Evolutionary conservation across 2,888 invertebrate genomes (phyloP).

Genomic region (Malthinus flaveolus): DNA sequence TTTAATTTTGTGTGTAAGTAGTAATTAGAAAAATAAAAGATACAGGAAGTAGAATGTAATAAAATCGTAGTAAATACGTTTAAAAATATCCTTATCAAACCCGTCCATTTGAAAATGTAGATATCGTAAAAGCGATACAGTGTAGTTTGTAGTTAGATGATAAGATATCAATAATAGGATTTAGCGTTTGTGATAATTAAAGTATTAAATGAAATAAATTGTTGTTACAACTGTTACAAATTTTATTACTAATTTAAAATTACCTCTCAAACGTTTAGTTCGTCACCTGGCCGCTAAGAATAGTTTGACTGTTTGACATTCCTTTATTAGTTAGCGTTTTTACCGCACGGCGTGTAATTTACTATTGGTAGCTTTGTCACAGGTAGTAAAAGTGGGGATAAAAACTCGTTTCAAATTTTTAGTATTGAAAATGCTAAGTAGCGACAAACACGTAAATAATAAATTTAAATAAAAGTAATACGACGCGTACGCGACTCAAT

Average conservation of each 20-base stretch:
- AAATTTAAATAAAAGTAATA: constrained; percentile 35
- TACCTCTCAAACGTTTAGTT: constrained; percentile 16
- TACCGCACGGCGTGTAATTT: constrained; percentile 27
- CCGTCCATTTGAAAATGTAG: too few relatives aligned
- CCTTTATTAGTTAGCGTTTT: constrained; percentile 25
- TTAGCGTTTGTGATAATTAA: too few relatives aligned
- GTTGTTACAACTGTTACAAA: neutral
- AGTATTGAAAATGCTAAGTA: constrained; percentile 51
- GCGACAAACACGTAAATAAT: constrained; percentile 44
- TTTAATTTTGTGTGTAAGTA: too few relatives aligned
- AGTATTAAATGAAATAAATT: neutral
- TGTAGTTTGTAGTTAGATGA: too few relatives aligned
- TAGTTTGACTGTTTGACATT: constrained; percentile 16
- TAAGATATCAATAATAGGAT: too few relatives aligned
- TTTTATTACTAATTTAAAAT: neutral
- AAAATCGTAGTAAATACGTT: too few relatives aligned
- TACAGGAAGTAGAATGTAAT: too few relatives aligned
- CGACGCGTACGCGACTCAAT: constrained; percentile 30
- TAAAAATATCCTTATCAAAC: too few relatives aligned
- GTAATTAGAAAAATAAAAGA: too few relatives aligned
- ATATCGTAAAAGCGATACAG: too few relatives aligned
- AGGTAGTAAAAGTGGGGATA: constrained; percentile 47
- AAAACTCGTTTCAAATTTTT: constrained; percentile 56
- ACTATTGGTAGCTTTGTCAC: constrained; percentile 39
- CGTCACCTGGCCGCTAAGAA: constrained; percentile 33